phyloP scores from a whole-genome alignment of 2,113 vertebrate species.

The Myrmecobius fasciatus region DNA sequence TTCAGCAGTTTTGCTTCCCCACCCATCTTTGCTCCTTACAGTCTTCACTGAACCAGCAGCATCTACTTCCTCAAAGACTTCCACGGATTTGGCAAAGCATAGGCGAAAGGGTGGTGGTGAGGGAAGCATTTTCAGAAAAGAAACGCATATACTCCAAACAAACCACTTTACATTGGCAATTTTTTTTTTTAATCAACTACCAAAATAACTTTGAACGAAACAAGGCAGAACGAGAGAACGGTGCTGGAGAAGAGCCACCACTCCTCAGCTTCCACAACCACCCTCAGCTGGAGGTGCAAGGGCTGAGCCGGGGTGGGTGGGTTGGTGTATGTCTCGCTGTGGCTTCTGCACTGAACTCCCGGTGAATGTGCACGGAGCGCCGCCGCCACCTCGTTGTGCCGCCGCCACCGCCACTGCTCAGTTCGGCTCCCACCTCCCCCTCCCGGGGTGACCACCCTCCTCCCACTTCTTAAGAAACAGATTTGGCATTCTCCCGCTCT shows the following conservation, averaged over 20 bases:
- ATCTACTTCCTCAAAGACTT: constrained; percentile 50
- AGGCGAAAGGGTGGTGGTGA: constrained; percentile 21
- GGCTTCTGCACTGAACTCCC: constrained; percentile 73
- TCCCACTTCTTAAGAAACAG: constrained; percentile 72
- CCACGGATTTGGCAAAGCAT: background rate
- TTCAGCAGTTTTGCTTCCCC: constrained; percentile 35
- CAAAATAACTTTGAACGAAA: constrained; percentile 77
- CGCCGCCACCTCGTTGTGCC: constrained; percentile 73
- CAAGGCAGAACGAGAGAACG: constrained; percentile 50
- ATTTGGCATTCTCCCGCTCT: constrained; percentile 64
- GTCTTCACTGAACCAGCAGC: constrained; percentile 31
- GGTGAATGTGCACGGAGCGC: constrained; percentile 81
- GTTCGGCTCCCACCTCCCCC: constrained; percentile 67
- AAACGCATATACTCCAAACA: constrained; percentile 6
- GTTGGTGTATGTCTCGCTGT: constrained; percentile 81
- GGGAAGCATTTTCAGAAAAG: constrained; percentile 3
- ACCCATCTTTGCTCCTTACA: background rate
- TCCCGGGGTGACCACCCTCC: constrained; percentile 78
- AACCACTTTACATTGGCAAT: constrained; percentile 53
- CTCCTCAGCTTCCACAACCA: background rate
- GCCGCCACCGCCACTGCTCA: constrained; percentile 58
- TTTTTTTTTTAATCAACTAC: constrained; percentile 22
- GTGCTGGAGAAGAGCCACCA: constrained; percentile 50
- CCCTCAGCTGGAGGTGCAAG: constrained; percentile 33
- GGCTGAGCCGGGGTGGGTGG: constrained; percentile 75